Evolutionary conservation across 2,888 invertebrate species (phyloP), one percentile per base, ranked within the genome.

Genomic region (Pasiphila rectangulata): DNA sequence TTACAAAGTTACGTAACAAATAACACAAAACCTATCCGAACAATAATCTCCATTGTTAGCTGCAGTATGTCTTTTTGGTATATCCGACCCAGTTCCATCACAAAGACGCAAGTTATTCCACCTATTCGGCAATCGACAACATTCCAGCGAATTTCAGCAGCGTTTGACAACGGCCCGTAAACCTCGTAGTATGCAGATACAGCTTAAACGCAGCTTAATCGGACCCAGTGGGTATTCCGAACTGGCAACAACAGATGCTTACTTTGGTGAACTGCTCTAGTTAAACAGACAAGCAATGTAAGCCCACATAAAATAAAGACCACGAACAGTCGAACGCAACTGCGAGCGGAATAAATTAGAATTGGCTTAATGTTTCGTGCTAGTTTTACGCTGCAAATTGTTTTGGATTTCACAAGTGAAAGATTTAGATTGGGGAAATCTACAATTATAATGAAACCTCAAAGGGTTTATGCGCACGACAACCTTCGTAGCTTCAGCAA

Each of bases 81-180:
- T 10, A 17, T 20, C 4, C 30, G 30, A 36, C 37, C 45, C 25
- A 41, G 27, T 37, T 50, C 10, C 20, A 23, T 19, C 17, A 36
- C 21, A 42, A 30, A 51, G 39, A 43, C 36, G 42, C 32, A 43
- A 73, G 74, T 72, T 75, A 81, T 83, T 72, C 60, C 68, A 72
- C 69, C 59, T 72, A 80, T 81, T 72, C 64, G 64, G 51, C 60
- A 62, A 70, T 69, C 65, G 67, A 69, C 60, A 69, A 69, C 63
- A 70, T 52, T 54, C 52, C 59, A 54, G 55, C 57, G 69, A 69
- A 69, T 71, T 58, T 59, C 61, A 61, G 61, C 63, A 49, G 37
- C 24, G 43, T 41, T 48, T 45, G 45, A 49, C 47, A 44, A 59
- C 58, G 44, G 47, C 46, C 45, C 47, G 54, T 57, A 58, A 61